Conservation (phyloP, 2,113 vertebrate species). For the Struthio camelus region DNA sequence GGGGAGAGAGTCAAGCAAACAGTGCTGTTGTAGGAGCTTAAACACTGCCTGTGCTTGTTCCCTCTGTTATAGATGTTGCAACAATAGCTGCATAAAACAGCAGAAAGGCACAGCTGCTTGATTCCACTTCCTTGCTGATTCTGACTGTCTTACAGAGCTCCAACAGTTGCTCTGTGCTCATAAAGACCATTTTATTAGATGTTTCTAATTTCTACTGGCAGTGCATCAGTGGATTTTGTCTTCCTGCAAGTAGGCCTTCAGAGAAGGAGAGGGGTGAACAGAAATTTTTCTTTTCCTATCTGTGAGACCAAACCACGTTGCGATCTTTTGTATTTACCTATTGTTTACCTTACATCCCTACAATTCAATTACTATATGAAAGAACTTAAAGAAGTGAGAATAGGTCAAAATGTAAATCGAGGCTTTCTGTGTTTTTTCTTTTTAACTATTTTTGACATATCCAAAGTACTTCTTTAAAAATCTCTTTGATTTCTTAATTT, state of each 20-base stretch:
- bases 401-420: slow-evolving; percentile 21
- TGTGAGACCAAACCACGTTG: slow-evolving; percentile 16
- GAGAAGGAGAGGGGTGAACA: slow-evolving; percentile 37
- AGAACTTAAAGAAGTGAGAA: slow-evolving; percentile 36
- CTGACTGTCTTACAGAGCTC: slow-evolving; percentile 53
- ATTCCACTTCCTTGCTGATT: slow-evolving; percentile 73
- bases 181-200: slow-evolving; percentile 73
- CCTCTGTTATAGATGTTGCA: slow-evolving; percentile 43
- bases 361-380: slow-evolving; percentile 48
- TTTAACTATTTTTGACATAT: neutral
- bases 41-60: slow-evolving; percentile 32
- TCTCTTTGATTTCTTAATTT: neutral
- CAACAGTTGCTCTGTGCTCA: slow-evolving; percentile 73
- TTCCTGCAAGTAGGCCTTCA: slow-evolving; percentile 44
- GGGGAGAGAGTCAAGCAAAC: neutral
- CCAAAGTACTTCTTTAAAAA: slow-evolving; percentile 1
- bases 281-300: slow-evolving; percentile 22
- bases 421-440: neutral
- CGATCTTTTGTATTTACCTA: slow-evolving; percentile 32
- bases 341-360: slow-evolving; percentile 24
- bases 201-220: slow-evolving; percentile 74
- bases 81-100: slow-evolving; percentile 50
- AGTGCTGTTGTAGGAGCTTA: slow-evolving; percentile 26
- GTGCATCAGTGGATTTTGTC: slow-evolving; percentile 56
- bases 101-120: slow-evolving; percentile 74